Conservation (phyloP, 2,113 vertebrate species). For the Protobothrops mucrosquamatus region DNA sequence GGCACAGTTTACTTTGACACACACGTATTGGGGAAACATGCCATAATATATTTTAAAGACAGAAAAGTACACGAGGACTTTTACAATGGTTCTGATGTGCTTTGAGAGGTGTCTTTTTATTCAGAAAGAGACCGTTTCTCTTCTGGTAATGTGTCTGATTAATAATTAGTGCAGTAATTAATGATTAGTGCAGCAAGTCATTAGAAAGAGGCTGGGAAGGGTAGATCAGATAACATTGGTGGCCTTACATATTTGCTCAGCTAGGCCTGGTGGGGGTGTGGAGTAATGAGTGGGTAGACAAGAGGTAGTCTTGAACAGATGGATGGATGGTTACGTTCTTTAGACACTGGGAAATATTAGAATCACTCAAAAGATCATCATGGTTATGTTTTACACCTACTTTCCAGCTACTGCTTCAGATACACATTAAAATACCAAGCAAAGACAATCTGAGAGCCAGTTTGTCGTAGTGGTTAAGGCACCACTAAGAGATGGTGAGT, state of each 20-base stretch:
- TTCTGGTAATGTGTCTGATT: conserved; percentile 12
- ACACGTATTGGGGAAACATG: background rate
- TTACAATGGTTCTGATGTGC: background rate
- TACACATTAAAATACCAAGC: conserved; percentile 48
- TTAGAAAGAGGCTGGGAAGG: conserved; percentile 6
- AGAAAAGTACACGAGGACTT: background rate
- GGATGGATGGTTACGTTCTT: conserved; percentile 42
- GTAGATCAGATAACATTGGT: background rate
- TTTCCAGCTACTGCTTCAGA: conserved; percentile 20
- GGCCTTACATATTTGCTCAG: background rate
- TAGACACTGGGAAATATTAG: conserved; percentile 44
- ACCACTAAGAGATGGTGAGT: background rate
- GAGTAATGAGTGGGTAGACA: background rate
- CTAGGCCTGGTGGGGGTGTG: background rate
- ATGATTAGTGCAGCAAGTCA: conserved; percentile 15
- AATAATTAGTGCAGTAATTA: conserved; percentile 24
- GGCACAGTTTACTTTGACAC: background rate
- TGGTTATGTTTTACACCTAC: conserved; percentile 31
- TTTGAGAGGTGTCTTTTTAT: background rate
- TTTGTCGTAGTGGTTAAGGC: background rate
- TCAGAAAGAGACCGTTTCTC: background rate
- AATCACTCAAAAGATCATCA: conserved; percentile 40
- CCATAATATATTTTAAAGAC: background rate
- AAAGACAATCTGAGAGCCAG: conserved; percentile 12
- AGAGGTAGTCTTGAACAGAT: conserved; percentile 54